Evolutionary conservation across 2,888 invertebrate species (phyloP).

Genomic region (Monopis laevigella): DNA sequence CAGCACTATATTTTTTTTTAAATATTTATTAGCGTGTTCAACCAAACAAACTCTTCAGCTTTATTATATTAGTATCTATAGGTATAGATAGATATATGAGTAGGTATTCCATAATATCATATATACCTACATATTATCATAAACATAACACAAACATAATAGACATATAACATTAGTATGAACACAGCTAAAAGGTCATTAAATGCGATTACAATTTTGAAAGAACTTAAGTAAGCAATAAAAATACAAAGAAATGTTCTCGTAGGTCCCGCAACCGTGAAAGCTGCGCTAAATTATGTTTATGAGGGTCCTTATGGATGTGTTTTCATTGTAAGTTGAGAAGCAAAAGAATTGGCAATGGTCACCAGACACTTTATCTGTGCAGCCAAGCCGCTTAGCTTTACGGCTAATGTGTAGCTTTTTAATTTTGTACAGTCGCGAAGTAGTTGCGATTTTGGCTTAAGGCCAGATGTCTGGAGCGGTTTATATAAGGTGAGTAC

Average conservation of each 20-base stretch:
- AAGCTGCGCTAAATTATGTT: constrained; percentile 12
- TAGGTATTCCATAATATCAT: too few relatives aligned
- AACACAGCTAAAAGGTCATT: too few relatives aligned
- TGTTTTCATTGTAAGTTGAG: constrained; percentile 16
- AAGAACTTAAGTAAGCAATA: constrained; percentile 4
- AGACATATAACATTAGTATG: too few relatives aligned
- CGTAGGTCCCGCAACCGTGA: constrained; percentile 4
- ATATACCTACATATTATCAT: too few relatives aligned
- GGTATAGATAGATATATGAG: too few relatives aligned
- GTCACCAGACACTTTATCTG: constrained; percentile 11
- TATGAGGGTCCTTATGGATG: constrained; percentile 14
- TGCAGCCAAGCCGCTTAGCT: constrained; percentile 11
- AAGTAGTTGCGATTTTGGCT: constrained; percentile 14
- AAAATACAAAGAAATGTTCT: constrained; percentile 6
- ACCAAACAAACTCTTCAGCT: too few relatives aligned
- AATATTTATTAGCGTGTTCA: too few relatives aligned
- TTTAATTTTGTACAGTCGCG: constrained; percentile 15
- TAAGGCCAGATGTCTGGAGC: constrained; percentile 13
- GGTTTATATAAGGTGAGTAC: constrained; percentile 13
- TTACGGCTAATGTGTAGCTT: constrained; percentile 12
- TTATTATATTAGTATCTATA: too few relatives aligned
- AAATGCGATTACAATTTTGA: constrained; percentile 9
- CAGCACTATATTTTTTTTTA: too few relatives aligned
- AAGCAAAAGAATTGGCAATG: constrained; percentile 15
- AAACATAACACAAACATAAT: too few relatives aligned